These are phyloP conservation scores for Drosophila melanosoma DNA, from an alignment of 2,888 invertebrate genomes.

Conservation along the genomic window DNA sequence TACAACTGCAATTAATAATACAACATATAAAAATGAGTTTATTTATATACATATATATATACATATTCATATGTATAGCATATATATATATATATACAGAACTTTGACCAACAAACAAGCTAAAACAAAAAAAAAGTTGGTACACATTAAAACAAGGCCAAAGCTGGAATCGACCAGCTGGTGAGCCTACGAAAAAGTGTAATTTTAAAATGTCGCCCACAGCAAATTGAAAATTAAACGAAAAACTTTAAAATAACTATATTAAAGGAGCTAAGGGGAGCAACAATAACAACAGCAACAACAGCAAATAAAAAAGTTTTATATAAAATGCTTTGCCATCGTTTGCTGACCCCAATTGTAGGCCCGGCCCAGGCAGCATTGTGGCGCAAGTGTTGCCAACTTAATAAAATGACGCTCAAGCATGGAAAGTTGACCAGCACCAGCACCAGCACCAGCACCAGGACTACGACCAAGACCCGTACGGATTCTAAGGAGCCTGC, in stretches of 20 bases:
- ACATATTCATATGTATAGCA: background rate
- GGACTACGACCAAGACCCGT: conserved; percentile 14
- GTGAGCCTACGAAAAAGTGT: conserved; percentile 46
- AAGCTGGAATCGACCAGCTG: conserved; percentile 60
- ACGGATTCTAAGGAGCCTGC: conserved; percentile 5
- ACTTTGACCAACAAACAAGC: conserved; percentile 43
- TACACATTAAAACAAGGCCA: conserved; percentile 60
- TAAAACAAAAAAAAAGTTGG: conserved; percentile 51
- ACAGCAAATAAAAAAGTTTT: conserved; percentile 49
- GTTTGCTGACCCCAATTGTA: conserved; percentile 72
- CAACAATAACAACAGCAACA: conserved; percentile 5
- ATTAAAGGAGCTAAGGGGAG: conserved; percentile 33
- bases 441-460: conserved; percentile 54
- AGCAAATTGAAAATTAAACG: conserved; percentile 81
- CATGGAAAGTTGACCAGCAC: conserved; percentile 75
- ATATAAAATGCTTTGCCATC: conserved; percentile 50
- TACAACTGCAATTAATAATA: conserved; percentile 42
- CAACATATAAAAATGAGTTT: conserved; percentile 3
- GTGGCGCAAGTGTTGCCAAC: conserved; percentile 77
- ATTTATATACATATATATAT: background rate
- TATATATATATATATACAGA: conserved; percentile 1
- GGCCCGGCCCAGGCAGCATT: conserved; percentile 52
- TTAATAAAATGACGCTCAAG: conserved; percentile 77
- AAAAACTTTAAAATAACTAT: conserved; percentile 81
- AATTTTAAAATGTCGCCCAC: conserved; percentile 73